Base-by-base conservation (phyloP, 1,140 invertebrate genomes). In the Ladona fulva region DNA sequence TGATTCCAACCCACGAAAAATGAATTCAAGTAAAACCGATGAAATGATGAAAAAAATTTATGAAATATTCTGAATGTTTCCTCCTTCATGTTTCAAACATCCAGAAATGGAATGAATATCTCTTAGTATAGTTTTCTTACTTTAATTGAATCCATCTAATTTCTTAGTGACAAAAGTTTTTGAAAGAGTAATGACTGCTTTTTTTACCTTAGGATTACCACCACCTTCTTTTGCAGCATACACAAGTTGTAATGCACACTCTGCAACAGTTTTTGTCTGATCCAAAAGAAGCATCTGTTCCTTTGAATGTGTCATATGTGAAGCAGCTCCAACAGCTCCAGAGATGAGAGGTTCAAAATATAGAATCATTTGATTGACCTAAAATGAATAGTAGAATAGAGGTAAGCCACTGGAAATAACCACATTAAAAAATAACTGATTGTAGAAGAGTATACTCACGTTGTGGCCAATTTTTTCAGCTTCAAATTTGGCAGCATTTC, bases 241-340 rank as follows among this genome's bases (percentile, higher is more conserved):
- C 74, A 98, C 87, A 52, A 98, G 86, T 82, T 97, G 95, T 12
- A 95, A 85, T 12, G 93, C 90, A 14, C 94, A 94, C 86, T 99
- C 97, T 0, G 94, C 90, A 19, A 99, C 95, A 0, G 97, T 98
- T 84, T 98, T 97, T 0, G 94, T 92, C 84, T 98, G 95, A 83
- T 98, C 95, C 22, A 99, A 86, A 24, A 98, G 85, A 25, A 91
- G 89, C 84, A 93, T 93, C 85, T 99, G 97, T 83, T 95, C 93
- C 83, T 93, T 93, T 0, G 94, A 94, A 84, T 97, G 96, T 8
- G 93, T 90, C 84, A 96, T 93, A 81, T 95, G 93, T 0, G 95
- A 97, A 0, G 95, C 93, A n/a, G 91, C 92, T 8, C 95, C 95
- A 78, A 97, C 92, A 0, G 93, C 91, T 29, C 92, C 92, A 10